These are phyloP conservation scores for Pteria penguin DNA, from an alignment of 2,888 invertebrate species.

Conservation along the genomic window DNA sequence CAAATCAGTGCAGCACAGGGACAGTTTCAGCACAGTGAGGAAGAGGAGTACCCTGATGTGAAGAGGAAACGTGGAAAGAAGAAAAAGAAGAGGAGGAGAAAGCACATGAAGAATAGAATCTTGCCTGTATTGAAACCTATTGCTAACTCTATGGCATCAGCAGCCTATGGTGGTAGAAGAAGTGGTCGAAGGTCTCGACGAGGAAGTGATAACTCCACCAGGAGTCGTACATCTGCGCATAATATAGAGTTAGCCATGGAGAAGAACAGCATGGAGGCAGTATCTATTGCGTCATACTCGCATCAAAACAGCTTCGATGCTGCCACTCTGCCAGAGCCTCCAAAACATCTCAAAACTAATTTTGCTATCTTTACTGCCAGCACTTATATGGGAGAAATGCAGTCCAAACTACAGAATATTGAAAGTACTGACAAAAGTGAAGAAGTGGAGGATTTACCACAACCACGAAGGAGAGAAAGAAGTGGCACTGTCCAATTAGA, in stretches of 20 bases:
- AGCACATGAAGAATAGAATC: conserved; percentile 53
- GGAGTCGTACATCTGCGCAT: conserved; percentile 66
- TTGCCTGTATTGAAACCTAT: conserved; percentile 65
- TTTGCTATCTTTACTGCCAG: conserved; percentile 70
- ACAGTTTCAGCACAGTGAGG: conserved; percentile 40
- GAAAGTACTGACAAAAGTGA: conserved; percentile 26
- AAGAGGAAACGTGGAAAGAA: conserved; percentile 39
- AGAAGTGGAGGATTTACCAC: neutral
- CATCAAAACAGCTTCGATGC: conserved; percentile 53
- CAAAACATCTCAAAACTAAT: conserved; percentile 52
- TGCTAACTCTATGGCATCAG: conserved; percentile 53
- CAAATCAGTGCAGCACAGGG: conserved; percentile 81
- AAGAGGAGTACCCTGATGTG: conserved; percentile 19
- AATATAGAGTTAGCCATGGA: conserved; percentile 58
- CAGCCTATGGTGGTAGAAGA: conserved; percentile 49
- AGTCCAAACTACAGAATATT: conserved; percentile 21
- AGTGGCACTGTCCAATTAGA: neutral
- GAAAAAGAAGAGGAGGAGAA: conserved; percentile 57
- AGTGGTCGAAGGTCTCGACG: conserved; percentile 46
- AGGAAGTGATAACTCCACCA: conserved; percentile 66
- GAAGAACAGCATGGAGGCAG: conserved; percentile 48
- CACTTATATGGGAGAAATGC: conserved; percentile 40
- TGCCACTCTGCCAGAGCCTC: conserved; percentile 51
- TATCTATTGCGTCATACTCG: conserved; percentile 53
- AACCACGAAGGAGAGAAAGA: neutral